These are phyloP conservation scores for Amphipyra tragopoginis DNA, from an alignment of 2,888 invertebrate species.

Conservation along the genomic window DNA sequence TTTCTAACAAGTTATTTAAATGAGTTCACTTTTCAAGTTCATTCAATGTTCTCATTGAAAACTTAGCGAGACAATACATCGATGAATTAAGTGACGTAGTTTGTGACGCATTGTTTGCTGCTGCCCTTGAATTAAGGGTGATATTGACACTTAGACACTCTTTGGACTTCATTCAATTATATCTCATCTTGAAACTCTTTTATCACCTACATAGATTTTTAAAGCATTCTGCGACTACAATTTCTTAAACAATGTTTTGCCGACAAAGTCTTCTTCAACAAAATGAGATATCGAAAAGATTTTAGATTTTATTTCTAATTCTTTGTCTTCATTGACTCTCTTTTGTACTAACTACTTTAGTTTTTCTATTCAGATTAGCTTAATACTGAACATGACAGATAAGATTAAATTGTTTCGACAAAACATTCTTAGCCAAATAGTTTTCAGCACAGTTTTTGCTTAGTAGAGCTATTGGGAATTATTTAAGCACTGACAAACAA, in stretches of 20 bases:
- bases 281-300: not conserved
- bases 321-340: not conserved
- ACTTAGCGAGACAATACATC: not conserved
- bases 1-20: too few relatives aligned
- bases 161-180: constrained; percentile 20
- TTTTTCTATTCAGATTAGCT: not conserved
- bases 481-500: too few relatives aligned
- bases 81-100: constrained; percentile 25
- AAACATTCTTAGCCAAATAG: not conserved
- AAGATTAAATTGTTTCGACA: not conserved
- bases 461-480: too few relatives aligned
- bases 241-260: not conserved
- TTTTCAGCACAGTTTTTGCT: not conserved
- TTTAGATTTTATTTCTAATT: not conserved
- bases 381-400: not conserved
- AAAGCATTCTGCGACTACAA: not conserved
- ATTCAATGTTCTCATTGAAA: constrained; percentile 7
- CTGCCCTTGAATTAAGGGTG: constrained; percentile 35
- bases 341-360: not conserved
- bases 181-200: not conserved
- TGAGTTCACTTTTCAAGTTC: constrained; percentile 12
- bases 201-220: not conserved
- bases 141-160: constrained; percentile 23
- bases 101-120: constrained; percentile 18
- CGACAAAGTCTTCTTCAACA: not conserved